These are phyloP conservation scores for Leptothorax acervorum DNA, from an alignment of 2,888 invertebrate genomes.

Conservation along the genomic window DNA sequence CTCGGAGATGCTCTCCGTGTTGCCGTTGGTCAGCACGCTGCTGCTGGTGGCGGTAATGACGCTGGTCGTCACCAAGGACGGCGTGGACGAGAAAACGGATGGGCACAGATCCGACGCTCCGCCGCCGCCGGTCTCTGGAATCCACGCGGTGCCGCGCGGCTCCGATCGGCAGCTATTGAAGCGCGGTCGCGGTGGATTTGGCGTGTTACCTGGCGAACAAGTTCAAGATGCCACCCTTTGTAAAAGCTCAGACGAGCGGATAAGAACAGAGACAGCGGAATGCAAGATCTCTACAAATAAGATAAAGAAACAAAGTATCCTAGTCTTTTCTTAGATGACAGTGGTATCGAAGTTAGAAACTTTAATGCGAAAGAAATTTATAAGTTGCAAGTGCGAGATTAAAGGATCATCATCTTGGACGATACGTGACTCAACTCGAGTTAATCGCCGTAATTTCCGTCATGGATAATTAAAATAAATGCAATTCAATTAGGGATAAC, in stretches of 20 bases:
- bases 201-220: conserved; percentile 86
- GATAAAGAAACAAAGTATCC: not conserved
- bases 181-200: conserved; percentile 87
- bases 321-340: not conserved
- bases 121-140: conserved; percentile 72
- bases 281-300: not conserved
- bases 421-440: not conserved
- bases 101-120: conserved; percentile 71
- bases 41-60: conserved; percentile 81
- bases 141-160: conserved; percentile 80
- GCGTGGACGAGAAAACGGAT: conserved; percentile 71
- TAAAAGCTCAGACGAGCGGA: not conserved
- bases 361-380: not conserved
- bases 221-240: not conserved
- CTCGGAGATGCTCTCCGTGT: conserved; percentile 64
- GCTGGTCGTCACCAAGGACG: conserved; percentile 66
- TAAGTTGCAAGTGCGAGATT: not conserved
- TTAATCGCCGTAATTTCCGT: conserved; percentile 17
- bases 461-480: conserved; percentile 3
- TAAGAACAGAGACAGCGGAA: not conserved
- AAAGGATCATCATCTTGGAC: not conserved
- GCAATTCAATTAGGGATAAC: conserved; percentile 24
- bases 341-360: not conserved
- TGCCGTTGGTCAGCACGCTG: conserved; percentile 77
- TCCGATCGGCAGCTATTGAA: conserved; percentile 88